Evolutionary conservation across 2,888 invertebrate genomes (phyloP).

Genomic region (Nasonovia ribisnigri): DNA sequence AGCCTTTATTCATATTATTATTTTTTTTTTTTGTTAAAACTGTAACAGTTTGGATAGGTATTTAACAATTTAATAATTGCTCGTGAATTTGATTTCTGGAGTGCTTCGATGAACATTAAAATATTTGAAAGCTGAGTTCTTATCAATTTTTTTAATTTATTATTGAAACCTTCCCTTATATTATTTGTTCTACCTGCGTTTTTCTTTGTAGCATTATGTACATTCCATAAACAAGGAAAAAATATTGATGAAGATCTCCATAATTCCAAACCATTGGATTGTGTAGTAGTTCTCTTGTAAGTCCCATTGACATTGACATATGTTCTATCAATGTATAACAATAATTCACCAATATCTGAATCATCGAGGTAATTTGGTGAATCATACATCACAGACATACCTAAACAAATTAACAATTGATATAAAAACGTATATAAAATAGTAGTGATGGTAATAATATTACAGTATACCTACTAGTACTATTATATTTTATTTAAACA

Average conservation of each 20-base stretch:
- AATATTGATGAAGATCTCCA: background rate
- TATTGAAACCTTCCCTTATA: background rate
- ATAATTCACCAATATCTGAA: too few relatives aligned
- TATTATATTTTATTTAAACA: too few relatives aligned
- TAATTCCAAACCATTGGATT: background rate
- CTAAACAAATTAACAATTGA: too few relatives aligned
- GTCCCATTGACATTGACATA: background rate
- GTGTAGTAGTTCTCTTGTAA: background rate
- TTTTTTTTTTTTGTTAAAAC: background rate
- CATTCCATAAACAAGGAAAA: background rate
- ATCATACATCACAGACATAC: too few relatives aligned
- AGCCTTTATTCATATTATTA: background rate
- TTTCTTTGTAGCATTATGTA: background rate
- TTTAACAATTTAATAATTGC: too few relatives aligned
- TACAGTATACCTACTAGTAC: too few relatives aligned
- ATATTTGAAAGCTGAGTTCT: background rate
- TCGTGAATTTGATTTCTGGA: background rate
- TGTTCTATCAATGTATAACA: background rate
- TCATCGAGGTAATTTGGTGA: too few relatives aligned
- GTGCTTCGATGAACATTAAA: background rate
- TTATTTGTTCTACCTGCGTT: background rate
- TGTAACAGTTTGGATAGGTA: background rate
- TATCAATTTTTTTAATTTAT: background rate
- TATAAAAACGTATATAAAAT: too few relatives aligned
- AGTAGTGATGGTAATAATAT: too few relatives aligned